A percentile compares a stretch with the other conserved stretches of the same genome.
Evolutionary conservation across 1,140 invertebrate genomes (phyloP).

Genomic region (Macrobrachium rosenbergii): DNA sequence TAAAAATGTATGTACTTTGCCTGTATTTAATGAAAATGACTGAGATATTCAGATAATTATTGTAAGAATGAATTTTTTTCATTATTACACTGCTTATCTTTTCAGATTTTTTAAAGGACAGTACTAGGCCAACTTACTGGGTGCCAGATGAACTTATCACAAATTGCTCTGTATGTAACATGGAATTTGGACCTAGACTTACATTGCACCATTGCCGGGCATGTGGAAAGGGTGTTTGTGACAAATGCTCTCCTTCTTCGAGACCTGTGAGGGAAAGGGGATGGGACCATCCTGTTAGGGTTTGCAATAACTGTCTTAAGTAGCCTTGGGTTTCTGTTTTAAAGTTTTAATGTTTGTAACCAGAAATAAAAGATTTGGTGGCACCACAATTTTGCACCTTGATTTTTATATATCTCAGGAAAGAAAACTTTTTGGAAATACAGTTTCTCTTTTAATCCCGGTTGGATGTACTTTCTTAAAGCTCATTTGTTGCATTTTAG

Average conservation of each 20-base stretch:
- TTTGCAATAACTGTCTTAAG: conserved; percentile 77
- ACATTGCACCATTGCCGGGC: conserved; percentile 82
- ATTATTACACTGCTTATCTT: not conserved
- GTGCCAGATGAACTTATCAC: conserved; percentile 80
- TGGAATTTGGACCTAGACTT: conserved; percentile 74
- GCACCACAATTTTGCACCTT: too few species aligned
- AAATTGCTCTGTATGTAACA: conserved; percentile 78
- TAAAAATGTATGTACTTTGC: not conserved
- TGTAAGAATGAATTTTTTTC: too few species aligned
- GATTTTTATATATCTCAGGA: too few species aligned
- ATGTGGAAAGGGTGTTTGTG: conserved; percentile 82
- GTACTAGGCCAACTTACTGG: conserved; percentile 85
- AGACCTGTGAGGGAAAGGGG: conserved; percentile 78
- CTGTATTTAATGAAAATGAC: not conserved
- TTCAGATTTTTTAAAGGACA: conserved; percentile 79
- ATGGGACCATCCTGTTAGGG: conserved; percentile 78
- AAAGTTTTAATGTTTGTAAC: too few species aligned
- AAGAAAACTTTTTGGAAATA: too few species aligned
- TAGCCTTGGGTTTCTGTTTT: conserved; percentile 8
- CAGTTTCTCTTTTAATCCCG: too few species aligned
- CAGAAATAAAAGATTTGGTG: too few species aligned
- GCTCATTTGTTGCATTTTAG: too few species aligned
- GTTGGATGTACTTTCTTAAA: too few species aligned
- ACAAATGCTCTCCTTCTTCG: conserved; percentile 76
- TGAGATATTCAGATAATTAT: not conserved